These are phyloP conservation scores for Cheilosia vernalis DNA, from an alignment of 2,888 invertebrate species.

Conservation along the genomic window DNA sequence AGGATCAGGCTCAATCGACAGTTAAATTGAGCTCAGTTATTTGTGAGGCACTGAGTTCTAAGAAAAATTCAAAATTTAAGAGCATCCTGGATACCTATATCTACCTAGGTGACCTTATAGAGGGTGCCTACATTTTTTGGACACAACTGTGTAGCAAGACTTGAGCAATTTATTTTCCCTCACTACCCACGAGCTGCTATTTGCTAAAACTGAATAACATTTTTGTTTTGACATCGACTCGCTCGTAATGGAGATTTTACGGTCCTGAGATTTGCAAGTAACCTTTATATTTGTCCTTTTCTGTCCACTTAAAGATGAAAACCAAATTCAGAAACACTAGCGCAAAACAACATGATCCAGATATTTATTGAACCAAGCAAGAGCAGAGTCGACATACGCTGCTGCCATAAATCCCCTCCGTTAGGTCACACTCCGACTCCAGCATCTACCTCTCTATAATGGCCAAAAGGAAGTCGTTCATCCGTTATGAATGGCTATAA, in stretches of 20 bases:
- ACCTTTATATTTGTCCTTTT: neutral
- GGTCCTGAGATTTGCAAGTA: neutral
- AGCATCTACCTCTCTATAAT: constrained; percentile 19
- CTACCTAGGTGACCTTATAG: no score
- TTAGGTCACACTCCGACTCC: constrained; percentile 43
- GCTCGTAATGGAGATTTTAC: neutral
- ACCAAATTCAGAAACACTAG: constrained; percentile 4
- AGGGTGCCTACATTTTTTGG: no score
- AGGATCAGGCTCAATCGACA: no score
- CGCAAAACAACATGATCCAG: constrained; percentile 30
- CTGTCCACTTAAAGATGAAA: constrained; percentile 36
- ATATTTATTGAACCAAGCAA: constrained; percentile 62
- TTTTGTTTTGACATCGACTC: neutral
- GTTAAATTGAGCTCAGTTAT: no score
- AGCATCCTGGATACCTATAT: no score
- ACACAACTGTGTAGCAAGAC: neutral
- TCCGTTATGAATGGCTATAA: constrained; percentile 50
- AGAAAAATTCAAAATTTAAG: no score
- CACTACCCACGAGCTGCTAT: neutral
- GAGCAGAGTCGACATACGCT: constrained; percentile 50
- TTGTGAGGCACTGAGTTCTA: no score
- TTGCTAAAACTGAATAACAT: neutral
- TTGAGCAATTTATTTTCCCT: neutral
- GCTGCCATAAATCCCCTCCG: constrained; percentile 53
- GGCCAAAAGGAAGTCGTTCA: constrained; percentile 47